Evolutionary conservation across 2,113 vertebrate genomes (phyloP), one percentile per base, ranked within the genome.

Genomic region (Thunnus thynnus): DNA sequence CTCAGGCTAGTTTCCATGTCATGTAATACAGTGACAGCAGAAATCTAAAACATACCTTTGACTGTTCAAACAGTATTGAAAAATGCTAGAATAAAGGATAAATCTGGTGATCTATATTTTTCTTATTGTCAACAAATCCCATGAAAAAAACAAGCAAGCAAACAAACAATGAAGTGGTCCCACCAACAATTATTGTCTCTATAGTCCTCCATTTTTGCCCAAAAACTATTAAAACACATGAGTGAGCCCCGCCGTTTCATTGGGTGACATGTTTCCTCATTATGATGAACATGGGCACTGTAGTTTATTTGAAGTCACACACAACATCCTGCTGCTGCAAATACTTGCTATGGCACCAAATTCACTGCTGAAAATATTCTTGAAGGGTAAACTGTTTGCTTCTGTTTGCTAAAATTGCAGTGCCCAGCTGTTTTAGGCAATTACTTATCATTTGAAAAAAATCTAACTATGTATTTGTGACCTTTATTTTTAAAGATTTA

Each of bases 351-450:
- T 6, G 3, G n/a, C 6, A 41, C 36, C 6, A 63, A 78, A 83
- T 61, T 48, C 18, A 2, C 55, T 10, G 47, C 61, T 52, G 20
- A 56, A 82, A 84, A 65, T 56, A 80, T 72, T 41, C 30, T 36
- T 14, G 36, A 55, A 32, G 60, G 62, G 65, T 61, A 1, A 3
- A 13, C 1, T 9, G n/a, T 44, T 41, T 16, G 63, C 30, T 17
- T 3, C 27, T 27, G 72, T 50, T 46, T 17, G 4, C 32, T 36
- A 20, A 32, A 70, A 27, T 20, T 67, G 25, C 76, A 73, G 47
- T 4, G 2, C 14, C 1, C 58, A 61, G 25, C 51, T 50, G 48
- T 16, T 64, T 58, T 46, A 46, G 18, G 2, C 71, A 51, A 56
- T 58, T 3, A 63, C 46, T 46, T 9, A 48, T 16, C 9, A 20